Evolutionary conservation across 2,888 invertebrate species (phyloP), one percentile per base, ranked within the genome.

Genomic region (Nebria brevicollis): DNA sequence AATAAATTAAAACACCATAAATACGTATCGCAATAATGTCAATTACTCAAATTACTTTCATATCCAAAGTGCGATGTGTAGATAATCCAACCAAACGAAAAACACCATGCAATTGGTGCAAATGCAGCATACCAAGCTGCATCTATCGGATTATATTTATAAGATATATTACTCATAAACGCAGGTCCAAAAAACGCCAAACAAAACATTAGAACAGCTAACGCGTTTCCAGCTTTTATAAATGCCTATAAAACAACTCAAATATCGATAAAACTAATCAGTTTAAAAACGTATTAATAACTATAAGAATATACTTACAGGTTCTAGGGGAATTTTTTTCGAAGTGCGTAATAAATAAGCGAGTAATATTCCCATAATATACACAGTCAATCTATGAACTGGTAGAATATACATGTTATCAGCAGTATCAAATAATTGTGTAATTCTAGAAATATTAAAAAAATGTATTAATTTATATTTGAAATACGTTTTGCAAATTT

Each of bases 41-140:
- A 73, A 15, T 54, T 20, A 74, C 76, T 84, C 20, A 34, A 79
- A 86, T 86, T 87, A 92, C 92, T 91, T 87, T 88, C 89, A 85
- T 93, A 91, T 83, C 93, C 93, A 82, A 92, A 91, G 83, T 94
- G 93, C 3, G 92, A 91, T 54, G 92, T 91, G 85, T 93, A 92
- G 43, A 93, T 92, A 25, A 93, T 88, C 94, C 94, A 94, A n/a
- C 90, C 91, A 84, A 94, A 93, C 82, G 93, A 89, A 15, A 91
- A 88, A 84, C 93, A 93, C 94, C 94, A 94, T 15, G 92, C 91
- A 79, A 94, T 92, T 0, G 94, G 94, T 3, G 93, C 92, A 84
- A 94, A 92, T 1, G 94, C 94, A 13, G 94, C 93, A 85, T 94
- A 94, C 85, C 91, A 90, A 3, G 94, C 94, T 0, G 93, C 93